Conservation (phyloP, 2,113 vertebrate genomes). For the Ophthalmolycus amberensis region DNA sequence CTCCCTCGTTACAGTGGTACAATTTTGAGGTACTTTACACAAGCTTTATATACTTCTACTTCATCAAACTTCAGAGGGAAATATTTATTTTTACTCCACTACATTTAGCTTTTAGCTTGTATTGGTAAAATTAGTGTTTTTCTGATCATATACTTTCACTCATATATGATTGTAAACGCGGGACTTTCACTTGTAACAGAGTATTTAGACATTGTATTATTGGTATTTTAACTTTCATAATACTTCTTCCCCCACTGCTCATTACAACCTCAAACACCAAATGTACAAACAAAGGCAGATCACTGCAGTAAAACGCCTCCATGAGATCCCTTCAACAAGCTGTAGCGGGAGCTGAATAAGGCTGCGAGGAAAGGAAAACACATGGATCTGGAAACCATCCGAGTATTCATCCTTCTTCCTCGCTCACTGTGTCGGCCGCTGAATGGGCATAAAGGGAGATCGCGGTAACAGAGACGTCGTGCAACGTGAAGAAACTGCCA, state of each 20-base stretch:
- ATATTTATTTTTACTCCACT: too few relatives aligned
- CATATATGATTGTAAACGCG: too few relatives aligned
- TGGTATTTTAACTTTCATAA: too few relatives aligned
- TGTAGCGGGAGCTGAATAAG: not conserved
- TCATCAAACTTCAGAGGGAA: too few relatives aligned
- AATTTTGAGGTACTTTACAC: too few relatives aligned
- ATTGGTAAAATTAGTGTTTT: too few relatives aligned
- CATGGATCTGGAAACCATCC: not conserved
- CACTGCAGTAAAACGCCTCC: not conserved
- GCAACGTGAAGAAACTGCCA: conserved; percentile 19
- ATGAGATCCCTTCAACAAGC: not conserved
- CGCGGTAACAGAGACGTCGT: conserved; percentile 17
- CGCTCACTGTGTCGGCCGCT: conserved; percentile 4
- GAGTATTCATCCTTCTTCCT: not conserved
- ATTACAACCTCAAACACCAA: not conserved
- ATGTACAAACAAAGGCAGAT: not conserved
- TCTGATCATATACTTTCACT: too few relatives aligned
- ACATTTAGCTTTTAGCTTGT: too few relatives aligned
- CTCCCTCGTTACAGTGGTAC: too few relatives aligned
- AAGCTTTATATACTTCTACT: too few relatives aligned
- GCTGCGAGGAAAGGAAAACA: not conserved
- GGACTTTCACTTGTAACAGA: too few relatives aligned
- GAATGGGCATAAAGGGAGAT: not conserved
- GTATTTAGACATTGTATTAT: too few relatives aligned
- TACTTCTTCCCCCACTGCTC: not conserved